Base-by-base conservation (phyloP, 2,888 invertebrate species). In the Dynastes maya region DNA sequence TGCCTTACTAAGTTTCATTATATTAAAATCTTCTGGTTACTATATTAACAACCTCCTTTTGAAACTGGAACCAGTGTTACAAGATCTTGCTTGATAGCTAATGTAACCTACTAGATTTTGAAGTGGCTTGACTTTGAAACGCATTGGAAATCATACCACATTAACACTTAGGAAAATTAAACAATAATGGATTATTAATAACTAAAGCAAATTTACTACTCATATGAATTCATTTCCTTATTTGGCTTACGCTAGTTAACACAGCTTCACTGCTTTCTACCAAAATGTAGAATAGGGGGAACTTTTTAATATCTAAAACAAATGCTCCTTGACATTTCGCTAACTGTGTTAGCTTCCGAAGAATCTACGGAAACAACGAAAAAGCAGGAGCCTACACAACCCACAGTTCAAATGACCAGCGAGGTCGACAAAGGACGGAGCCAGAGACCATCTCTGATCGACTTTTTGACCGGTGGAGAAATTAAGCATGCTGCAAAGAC, bases 391-490 rank as follows among this genome's bases (percentile, higher is more conserved):
- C 87, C 88, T 8, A 85, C 87, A 22, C 88, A 89, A 78, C 84
- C 89, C 4, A 87, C 89, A 3, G 88, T 89, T 49, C 91, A 91
- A 79, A 89, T 89, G 81, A 91, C 91, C 49, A 91, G 90, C 61
- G 89, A 89, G 82, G 84, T 84, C 80, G 82, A 83, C 22, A 86
- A 88, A 65, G 87, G 88, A 2, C 86, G 90, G 6, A 91, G 92
- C 65, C 94, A 93, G 82, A 89, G 94, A 71, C 93, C 94, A 29
- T 94, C 94, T 0, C 85, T 94, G 64, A 94, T 94, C 80, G 94
- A 94, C 78, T 90, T 94, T 77, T 89, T 94, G 58, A 93, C 93
- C 16, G 93, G 93, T 0, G 91, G 91, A 61, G 85, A 85, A 65
- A 79, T 83, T n/a, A 87, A 86, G 65, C 86, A 88, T 79, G 85